Evolutionary conservation across 2,888 invertebrate species (phyloP), one percentile per base, ranked within the genome.

Genomic region (Eilema caniola): DNA sequence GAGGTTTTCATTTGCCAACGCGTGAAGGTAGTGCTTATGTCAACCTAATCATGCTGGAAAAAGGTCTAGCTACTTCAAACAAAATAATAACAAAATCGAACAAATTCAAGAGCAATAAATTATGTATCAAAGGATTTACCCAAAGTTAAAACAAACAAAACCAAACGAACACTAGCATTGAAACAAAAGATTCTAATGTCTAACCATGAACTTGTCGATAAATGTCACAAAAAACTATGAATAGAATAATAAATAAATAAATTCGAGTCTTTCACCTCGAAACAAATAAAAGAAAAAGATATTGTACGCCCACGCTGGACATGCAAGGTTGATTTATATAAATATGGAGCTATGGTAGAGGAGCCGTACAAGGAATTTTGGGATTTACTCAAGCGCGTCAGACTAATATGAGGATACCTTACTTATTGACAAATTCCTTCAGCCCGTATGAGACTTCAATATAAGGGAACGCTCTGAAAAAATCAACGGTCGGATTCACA

Each of bases 261-360:
- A 74, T 74, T 73, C 62, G 63, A 69, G 41, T 80, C 56, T 59
- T 68, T 70, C 69, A 72, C 71, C 65, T 71, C 64, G 69, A 73
- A 77, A 73, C 66, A 75, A 77, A 79, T 73, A 73, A 72, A n/a
- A 74, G n/a, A 12, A 25, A 72, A 74, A 76, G 63, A 63, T 66
- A 73, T 73, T 69, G 53, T 69, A 71, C 71, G 47, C 74, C 77
- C 68, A 79, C 78, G 56, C 33, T 14, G 24, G 63, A 61, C 66
- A 70, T 57, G 64, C 60, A 37, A 65, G 25, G 61, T 61, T 65
- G 53, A 69, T 69, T 25, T 80, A 72, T 75, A 73, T 76, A 74
- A 71, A 69, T 79, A 76, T 33, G 24, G 23, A 65, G 65, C 65
- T 10, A 12, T 37, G 12, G 33, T 37, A 12, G 12, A 12, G 33